Base-by-base conservation (phyloP, 2,797 vertebrate genomes). In the Tragopan temminckii region DNA sequence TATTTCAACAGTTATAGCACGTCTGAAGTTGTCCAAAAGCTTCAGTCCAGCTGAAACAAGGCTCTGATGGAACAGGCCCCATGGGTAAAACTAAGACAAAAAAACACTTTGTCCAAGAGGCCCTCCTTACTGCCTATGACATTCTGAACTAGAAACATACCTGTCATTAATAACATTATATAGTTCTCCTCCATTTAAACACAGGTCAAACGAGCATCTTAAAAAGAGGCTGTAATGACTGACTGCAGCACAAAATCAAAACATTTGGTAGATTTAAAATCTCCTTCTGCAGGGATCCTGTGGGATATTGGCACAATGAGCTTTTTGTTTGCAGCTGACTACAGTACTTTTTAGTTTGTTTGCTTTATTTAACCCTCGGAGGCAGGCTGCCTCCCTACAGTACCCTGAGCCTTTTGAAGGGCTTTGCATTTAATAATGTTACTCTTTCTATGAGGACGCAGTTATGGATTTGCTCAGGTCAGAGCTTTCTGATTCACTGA, bases 251-350 rank as follows among this genome's bases (percentile, higher is more conserved):
- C 83, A 96, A 97, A 97, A 95, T 85, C 90, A 95, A 97, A 97
- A 97, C 95, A 96, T 95, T 97, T 94, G 94, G 79, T 93, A 90
- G 92, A 81, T 94, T 97, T 96, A 93, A 97, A 94, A 96, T 90
- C 90, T 89, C 92, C 84, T 90, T 80, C 83, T 92, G 72, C 75
- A 45, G 84, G 70, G 61, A 90, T 90, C 94, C 85, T 88, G 50
- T 76, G 81, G 75, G 89, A 93, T 67, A 40, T 25, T 35, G 79
- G 81, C 78, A 98, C 97, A 97, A 97, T 80, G 91, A 95, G 61
- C 96, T 88, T 97, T 96, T 96, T 97, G 97, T 98, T 91, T 97
- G 88, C 80, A 89, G 93, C 94, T 94, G 80, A 69, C 58, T 94
- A 76, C 85, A 91, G 88, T 88, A 88, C 50, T 70, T 96, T 95